A percentile compares a stretch with the other conserved stretches of the same genome.
Evolutionary conservation across 2,113 vertebrate genomes (phyloP).

Genomic region (Oreamnos americanus): DNA sequence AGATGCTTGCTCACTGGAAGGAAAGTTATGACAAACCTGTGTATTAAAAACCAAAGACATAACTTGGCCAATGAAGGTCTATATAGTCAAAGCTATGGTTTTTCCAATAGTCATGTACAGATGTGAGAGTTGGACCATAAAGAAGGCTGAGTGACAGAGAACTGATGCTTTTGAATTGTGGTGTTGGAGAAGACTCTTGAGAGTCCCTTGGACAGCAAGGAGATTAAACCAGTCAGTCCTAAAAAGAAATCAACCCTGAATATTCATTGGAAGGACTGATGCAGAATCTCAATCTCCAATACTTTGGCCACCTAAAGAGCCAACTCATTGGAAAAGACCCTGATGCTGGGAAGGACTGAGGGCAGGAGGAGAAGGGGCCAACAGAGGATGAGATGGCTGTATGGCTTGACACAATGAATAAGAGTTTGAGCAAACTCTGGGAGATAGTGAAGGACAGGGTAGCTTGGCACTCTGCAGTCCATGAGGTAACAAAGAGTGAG

Average conservation of each 20-base stretch:
- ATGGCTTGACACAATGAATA: background rate
- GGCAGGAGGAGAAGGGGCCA: background rate
- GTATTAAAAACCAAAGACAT: background rate
- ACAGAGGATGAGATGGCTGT: background rate
- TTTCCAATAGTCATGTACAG: background rate
- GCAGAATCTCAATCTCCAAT: background rate
- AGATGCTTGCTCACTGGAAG: background rate
- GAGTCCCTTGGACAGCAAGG: background rate
- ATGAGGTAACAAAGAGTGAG: background rate
- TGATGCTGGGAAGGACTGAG: background rate
- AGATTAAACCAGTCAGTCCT: background rate
- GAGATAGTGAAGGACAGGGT: background rate
- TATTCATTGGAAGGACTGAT: background rate
- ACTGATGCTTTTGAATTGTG: background rate
- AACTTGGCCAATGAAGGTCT: background rate
- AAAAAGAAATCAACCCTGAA: background rate
- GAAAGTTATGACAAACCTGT: background rate
- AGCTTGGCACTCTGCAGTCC: background rate
- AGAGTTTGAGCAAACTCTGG: background rate
- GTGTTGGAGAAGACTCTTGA: background rate
- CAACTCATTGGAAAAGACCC: background rate
- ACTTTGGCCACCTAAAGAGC: background rate
- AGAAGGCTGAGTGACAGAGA: background rate
- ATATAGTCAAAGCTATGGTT: background rate
- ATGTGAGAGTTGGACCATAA: background rate